Base-by-base conservation (phyloP, 2,888 invertebrate genomes). In the Notodromas monacha region DNA sequence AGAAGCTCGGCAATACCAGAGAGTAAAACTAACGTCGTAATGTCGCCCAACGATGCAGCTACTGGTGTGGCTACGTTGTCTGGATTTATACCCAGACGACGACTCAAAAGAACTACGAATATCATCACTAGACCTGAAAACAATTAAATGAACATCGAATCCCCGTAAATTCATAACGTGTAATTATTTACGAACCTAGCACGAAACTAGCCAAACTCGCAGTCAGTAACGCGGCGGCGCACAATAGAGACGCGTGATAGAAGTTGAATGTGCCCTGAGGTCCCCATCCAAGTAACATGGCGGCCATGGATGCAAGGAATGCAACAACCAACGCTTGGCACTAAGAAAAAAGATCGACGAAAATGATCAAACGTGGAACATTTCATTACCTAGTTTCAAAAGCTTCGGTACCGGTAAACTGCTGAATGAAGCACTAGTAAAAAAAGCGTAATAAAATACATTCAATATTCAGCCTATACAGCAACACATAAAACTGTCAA, bases 11-110 rank as follows among this genome's bases (percentile, higher is more conserved):
- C 15, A 16, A 27, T 13, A n/a, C 27, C 27, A 6, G 12, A 6
- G 5, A 21, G 21, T 21, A 21, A n/a, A 6, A n/a, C n/a, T 41
- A 81, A 57, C 4, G 79, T 79, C 32, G 69, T 74, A 36, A 81
- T 55, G 54, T 84, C 81, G 28, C 81, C 81, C 33, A 81, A 56
- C 45, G 73, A 73, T 31, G 79, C 77, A 14, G 81, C 81, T 38
- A 84, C 73, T 4, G 81, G 81, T 32, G 79, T 79, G 11, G 79
- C 77, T 34, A 84, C 66, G 50, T 84, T 84, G 48, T 84, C 81
- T 28, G 81, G 81, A 51, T 81, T 77, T 37, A 79, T 68, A 43
- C 67, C 60, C 44, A 66, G 59, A 41, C 63, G 61, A 38, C 66
- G 61, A 4, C 77, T 74, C 31, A 67, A 46, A 12, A 79, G 53